These are phyloP conservation scores for Drosophila glabriapex DNA, from an alignment of 2,888 invertebrate species.

Conservation along the genomic window DNA sequence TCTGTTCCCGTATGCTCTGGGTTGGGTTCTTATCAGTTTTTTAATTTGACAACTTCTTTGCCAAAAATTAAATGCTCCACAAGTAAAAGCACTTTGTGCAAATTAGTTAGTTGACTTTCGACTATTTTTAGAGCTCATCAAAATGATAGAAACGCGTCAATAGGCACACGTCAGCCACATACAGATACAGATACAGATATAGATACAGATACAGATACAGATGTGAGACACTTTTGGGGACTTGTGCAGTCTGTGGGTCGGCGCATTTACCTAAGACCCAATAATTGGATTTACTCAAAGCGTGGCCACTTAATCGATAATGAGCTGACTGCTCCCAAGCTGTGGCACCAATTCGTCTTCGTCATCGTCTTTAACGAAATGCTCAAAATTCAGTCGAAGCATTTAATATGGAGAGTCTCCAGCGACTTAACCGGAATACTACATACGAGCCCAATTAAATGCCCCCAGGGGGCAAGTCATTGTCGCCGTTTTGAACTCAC, in stretches of 20 bases:
- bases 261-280: not conserved
- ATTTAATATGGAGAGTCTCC: slow-evolving; percentile 15
- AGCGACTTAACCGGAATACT: slow-evolving; percentile 2
- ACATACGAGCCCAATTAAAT: slow-evolving; percentile 34
- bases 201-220: not conserved
- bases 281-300: slow-evolving; percentile 67
- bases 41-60: slow-evolving; percentile 15
- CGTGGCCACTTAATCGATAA: slow-evolving; percentile 74
- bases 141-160: slow-evolving; percentile 12
- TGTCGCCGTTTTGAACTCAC: slow-evolving; percentile 21
- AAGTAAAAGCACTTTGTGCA: slow-evolving; percentile 73
- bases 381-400: slow-evolving; percentile 28
- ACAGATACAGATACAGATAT: not conserved
- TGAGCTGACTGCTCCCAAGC: slow-evolving; percentile 47
- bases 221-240: slow-evolving; percentile 20
- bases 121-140: slow-evolving; percentile 56
- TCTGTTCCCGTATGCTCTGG: slow-evolving; percentile 15
- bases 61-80: slow-evolving; percentile 46
- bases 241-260: slow-evolving; percentile 33
- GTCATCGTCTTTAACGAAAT: slow-evolving; percentile 62
- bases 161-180: not conserved
- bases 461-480: slow-evolving; percentile 44
- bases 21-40: slow-evolving; percentile 48
- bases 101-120: slow-evolving; percentile 41
- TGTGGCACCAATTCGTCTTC: slow-evolving; percentile 25